Evolutionary conservation across 64 coral and sea anemone genomes (phyloP), one percentile per base, ranked within the genome.

Genomic region (Montipora sp.): DNA sequence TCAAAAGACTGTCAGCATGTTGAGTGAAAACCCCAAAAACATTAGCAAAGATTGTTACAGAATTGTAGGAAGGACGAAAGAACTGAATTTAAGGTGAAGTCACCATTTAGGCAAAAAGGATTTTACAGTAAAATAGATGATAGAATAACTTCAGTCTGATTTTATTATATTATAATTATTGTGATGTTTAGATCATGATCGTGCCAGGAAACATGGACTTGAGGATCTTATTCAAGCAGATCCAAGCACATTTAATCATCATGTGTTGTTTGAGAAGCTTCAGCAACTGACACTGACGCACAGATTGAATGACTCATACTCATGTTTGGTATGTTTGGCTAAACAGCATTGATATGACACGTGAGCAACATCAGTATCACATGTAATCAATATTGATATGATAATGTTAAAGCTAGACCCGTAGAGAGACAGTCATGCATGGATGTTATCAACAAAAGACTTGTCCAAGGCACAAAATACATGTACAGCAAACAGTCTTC

Each of bases 151-250:
- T 63, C 9, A 63, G 11, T 63, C 60, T 63, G 60, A 16, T 63
- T 15, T 55, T 63, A 63, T 63, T 63, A 63, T 19, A 36, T 36
- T 36, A 36, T 36, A 36, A 36, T 36, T 63, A 14, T 83, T 75
- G 6, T 46, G 16, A 14, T 75, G 80, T 80, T 63, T 21, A 98
- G 98, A 95, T 45, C 84, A 85, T 68, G 98, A 96, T 72, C 94
- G 94, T 81, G 98, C 98, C 2, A 94, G 94, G 75, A 99, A 99
- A 73, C 94, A 92, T 87, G 98, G 98, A 8, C 87, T 99, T 5
- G 98, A 96, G 75, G 98, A 94, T 47, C 75, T 90, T 5, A 99
- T 99, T 68, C 98, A 99, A 77, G 98, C 98, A 13, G 91, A 95
- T 84, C 98, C 98, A 3, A 91, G 84, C 51, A 82, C 79, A 9